A percentile compares a stretch with the other conserved stretches of the same genome.
These are phyloP conservation scores for Lycopodina hypogea DNA, from an alignment of 37 sponge, comb jelly and placozoan species.

Conservation along the genomic window DNA sequence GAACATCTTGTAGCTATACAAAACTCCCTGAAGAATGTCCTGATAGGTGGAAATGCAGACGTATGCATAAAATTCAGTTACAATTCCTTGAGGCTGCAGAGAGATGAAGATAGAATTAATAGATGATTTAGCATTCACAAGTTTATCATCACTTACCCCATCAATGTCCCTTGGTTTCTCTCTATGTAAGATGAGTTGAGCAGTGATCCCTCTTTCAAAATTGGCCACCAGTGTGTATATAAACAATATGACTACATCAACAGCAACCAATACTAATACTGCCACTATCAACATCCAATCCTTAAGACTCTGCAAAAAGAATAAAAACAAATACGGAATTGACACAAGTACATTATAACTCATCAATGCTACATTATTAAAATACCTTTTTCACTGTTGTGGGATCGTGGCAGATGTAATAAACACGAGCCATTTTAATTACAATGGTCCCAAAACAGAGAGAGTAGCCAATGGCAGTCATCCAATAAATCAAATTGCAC, in stretches of 20 bases:
- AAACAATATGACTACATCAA: constrained; percentile 32
- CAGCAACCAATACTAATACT: constrained; percentile 24
- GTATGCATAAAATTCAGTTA: constrained; percentile 17
- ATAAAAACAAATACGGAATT: too few relatives aligned
- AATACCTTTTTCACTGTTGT: constrained; percentile 14
- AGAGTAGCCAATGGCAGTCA: constrained; percentile 54
- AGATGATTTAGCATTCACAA: neutral
- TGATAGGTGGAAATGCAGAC: constrained; percentile 11
- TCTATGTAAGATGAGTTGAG: neutral
- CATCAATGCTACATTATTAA: too few relatives aligned
- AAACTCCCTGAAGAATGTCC: constrained; percentile 31
- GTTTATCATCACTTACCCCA: constrained; percentile 10
- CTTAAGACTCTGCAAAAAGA: constrained; percentile 8
- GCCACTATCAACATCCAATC: constrained; percentile 38
- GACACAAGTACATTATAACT: too few relatives aligned
- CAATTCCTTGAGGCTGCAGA: neutral
- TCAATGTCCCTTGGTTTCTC: neutral
- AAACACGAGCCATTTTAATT: constrained; percentile 51
- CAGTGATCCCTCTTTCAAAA: neutral
- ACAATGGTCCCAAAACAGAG: constrained; percentile 59
- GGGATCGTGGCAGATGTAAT: constrained; percentile 52
- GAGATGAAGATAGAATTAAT: too few relatives aligned
- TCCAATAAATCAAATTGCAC: constrained; percentile 47
- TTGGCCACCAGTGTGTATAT: constrained; percentile 4
- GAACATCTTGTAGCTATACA: constrained; percentile 45